Base-by-base conservation (phyloP, 2,888 invertebrate species). In the Eristalis intricaria region DNA sequence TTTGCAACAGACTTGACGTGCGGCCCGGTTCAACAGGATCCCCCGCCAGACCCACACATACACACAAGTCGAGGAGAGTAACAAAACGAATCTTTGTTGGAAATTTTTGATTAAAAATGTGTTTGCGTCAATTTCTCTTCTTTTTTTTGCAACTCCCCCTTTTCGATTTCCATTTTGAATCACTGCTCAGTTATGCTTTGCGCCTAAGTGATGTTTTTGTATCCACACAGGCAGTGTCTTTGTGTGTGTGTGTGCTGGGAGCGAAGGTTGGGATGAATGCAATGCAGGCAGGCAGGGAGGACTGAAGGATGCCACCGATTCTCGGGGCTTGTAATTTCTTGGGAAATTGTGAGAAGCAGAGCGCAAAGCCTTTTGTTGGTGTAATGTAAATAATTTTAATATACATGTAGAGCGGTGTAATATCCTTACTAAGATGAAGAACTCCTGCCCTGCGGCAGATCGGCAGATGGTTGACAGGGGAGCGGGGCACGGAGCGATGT, bases 21-120 rank as follows among this genome's bases (percentile, higher is more conserved):
- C 60, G 60, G 43, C 40, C 22, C 64, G 29, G 23, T 40, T 13
- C 26, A 58, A 29, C 23, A 43, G 40, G 70, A 63, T 43, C 79
- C 50, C 5, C 50, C 50, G 8, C 61, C 80, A 50, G 13, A 60
- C 11, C 13, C 61, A 61, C 26, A 2, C 32, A 15, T 29, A 68
- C 38, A 29, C 38, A 79, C 26, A 23, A 66, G 66, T 63, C 56
- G 60, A 60, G 26, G 26, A 71, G 68, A 64, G 50, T 69, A 86
- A 74, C 74, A 77, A 81, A 78, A 66, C 65, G 58, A 77, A 78
- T 78, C 78, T 84, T 84, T 84, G 81, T 81, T 85, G 77, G 58
- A 79, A 63, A 86, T 68, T 75, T 83, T 86, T 86, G 86, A 86
- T 86, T 86, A 86, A 86, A 86, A 82, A 79, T 86, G 74, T 83